Base-by-base conservation (phyloP, 2,888 invertebrate species). In the Eupsilia transversa region DNA sequence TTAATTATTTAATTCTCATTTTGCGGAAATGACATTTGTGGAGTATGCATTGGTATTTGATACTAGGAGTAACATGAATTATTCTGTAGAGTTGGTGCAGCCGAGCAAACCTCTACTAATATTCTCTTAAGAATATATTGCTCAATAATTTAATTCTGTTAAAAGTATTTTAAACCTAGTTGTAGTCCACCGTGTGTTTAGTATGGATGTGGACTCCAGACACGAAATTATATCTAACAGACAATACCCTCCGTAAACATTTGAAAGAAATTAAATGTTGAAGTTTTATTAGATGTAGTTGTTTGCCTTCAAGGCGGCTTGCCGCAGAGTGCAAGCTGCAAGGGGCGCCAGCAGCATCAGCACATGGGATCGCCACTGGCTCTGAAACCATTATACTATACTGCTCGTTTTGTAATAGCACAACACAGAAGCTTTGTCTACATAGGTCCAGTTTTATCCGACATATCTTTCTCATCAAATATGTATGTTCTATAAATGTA, bases 101-200 rank as follows among this genome's bases (percentile, higher is more conserved):
- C 95, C 94, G 96, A 95, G 96, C 95, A 96, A 95, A 94, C 94
- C 95, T 96, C 95, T 96, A 95, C 94, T 94, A 82, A 94, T 95
- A 95, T 96, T 96, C 96, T 94, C 93, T 92, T 94, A 94, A 87
- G 95, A 94, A 95, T 96, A 94, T 95, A 95, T 96, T 96, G 96
- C 96, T 96, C 96, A 96, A 96, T 96, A 93, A 94, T 95, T 95
- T 96, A 94, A 94, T 95, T 96, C 94, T 94, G 95, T 96, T 96
- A 92, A 94, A 94, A 93, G 94, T 95, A 95, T 95, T 95, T 94
- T 94, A 94, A 94, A 92, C 90, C 93, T 95, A 95, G 94, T 91
- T 90, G 91, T 94, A 93, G 95, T 95, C 95, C 95, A 94, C 94
- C 86, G 89, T 90, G 93, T 93, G 92, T 94, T 92, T 93, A 93